A percentile compares a stretch with the other conserved stretches of the same genome.
Evolutionary conservation across 2,113 vertebrate genomes (phyloP).

Genomic region (Odontophorus gujanensis): DNA sequence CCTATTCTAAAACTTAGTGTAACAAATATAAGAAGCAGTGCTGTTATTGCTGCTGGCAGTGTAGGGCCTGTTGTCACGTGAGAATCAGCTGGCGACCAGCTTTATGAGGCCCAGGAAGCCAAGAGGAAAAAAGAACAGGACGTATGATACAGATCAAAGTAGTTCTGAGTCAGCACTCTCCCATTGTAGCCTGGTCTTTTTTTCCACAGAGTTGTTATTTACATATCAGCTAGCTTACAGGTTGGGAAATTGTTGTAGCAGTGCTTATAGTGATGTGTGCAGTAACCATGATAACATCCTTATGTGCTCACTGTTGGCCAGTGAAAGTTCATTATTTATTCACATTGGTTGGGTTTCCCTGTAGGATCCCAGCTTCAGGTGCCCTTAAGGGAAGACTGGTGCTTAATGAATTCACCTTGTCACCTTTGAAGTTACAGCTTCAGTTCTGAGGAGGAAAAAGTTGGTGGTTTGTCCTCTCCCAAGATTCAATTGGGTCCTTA

Average conservation of each 20-base stretch:
- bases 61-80: background rate
- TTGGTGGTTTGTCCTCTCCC: background rate
- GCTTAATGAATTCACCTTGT: background rate
- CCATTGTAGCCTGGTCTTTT: background rate
- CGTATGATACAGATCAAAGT: background rate
- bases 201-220: background rate
- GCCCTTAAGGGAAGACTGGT: background rate
- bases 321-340: background rate
- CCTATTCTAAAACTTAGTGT: background rate
- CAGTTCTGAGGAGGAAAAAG: background rate
- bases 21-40: background rate
- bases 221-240: fast-evolving
- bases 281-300: background rate
- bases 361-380: background rate
- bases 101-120: background rate
- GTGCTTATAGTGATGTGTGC: background rate
- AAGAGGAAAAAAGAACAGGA: background rate
- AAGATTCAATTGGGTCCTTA: background rate
- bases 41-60: background rate
- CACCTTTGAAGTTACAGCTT: background rate
- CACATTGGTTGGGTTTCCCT: background rate
- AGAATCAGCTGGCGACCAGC: background rate
- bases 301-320: background rate
- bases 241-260: background rate
- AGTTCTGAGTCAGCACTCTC: background rate